Conservation (phyloP, 2,888 invertebrate genomes). For the Cephonodes hylas region DNA sequence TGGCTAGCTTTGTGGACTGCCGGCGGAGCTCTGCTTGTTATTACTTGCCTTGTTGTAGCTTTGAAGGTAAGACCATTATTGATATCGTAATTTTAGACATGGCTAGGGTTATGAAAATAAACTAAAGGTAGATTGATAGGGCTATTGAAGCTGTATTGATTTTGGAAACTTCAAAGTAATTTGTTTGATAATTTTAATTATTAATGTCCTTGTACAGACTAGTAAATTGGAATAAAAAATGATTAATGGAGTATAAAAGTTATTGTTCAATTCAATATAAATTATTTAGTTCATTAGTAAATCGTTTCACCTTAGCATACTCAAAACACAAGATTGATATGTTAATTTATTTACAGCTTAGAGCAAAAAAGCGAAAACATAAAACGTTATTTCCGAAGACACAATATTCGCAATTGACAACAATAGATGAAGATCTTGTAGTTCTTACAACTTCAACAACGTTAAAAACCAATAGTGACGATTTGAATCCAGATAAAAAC, state of each 20-base stretch:
- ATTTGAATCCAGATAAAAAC: slow-evolving; percentile 41
- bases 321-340: background rate
- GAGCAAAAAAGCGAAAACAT: slow-evolving; percentile 52
- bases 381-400: slow-evolving; percentile 59
- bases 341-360: slow-evolving; percentile 48
- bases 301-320: background rate
- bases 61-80: slow-evolving; percentile 49
- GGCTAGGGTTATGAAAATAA: too few species aligned
- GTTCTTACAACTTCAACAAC: slow-evolving; percentile 58
- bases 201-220: too few species aligned
- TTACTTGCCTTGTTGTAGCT: slow-evolving; percentile 47
- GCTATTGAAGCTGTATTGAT: too few species aligned
- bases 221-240: too few species aligned
- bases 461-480: slow-evolving; percentile 44
- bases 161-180: too few species aligned
- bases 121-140: too few species aligned
- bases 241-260: too few species aligned
- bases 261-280: too few species aligned
- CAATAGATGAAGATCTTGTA: slow-evolving; percentile 67
- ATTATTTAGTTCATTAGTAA: background rate
- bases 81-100: background rate
- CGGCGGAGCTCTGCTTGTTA: slow-evolving; percentile 45
- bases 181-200: too few species aligned
- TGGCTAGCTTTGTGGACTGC: slow-evolving; percentile 51
- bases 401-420: slow-evolving; percentile 69